A percentile compares a stretch with the other conserved stretches of the same genome.
Evolutionary conservation across 2,888 invertebrate genomes (phyloP).

Genomic region (Heliconius aoede): DNA sequence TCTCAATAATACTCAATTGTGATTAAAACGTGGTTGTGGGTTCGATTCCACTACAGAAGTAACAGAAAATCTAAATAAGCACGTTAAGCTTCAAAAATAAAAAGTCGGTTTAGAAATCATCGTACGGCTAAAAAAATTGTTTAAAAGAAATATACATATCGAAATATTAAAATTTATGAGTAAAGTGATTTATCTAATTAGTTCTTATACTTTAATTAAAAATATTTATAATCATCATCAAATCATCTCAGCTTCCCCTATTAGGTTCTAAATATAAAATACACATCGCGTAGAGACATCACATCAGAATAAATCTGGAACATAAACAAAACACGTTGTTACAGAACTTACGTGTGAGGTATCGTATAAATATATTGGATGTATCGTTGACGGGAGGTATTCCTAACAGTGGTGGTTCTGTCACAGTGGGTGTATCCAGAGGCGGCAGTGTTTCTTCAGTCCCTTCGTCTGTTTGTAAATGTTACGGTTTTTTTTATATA

Average conservation of each 20-base stretch:
- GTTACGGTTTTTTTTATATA: conserved; percentile 56
- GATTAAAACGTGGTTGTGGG: not conserved
- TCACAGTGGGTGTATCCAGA: conserved; percentile 54
- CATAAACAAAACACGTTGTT: conserved; percentile 62
- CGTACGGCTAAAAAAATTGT: no score
- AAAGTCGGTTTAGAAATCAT: no score
- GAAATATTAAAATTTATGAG: conserved; percentile 6
- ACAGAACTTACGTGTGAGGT: conserved; percentile 77
- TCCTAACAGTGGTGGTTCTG: conserved; percentile 58
- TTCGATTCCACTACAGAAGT: not conserved
- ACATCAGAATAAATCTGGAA: not conserved
- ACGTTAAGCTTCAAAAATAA: no score
- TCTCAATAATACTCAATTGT: not conserved
- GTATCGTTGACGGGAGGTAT: conserved; percentile 68
- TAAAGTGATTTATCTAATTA: conserved; percentile 1
- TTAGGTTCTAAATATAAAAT: not conserved
- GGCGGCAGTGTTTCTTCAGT: conserved; percentile 60
- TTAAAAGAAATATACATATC: no score
- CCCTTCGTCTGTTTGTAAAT: conserved; percentile 69
- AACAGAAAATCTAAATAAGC: no score
- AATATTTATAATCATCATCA: no score
- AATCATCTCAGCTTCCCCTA: not conserved
- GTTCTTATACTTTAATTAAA: no score
- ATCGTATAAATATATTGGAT: conserved; percentile 71
- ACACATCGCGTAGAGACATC: not conserved